Conservation (phyloP, 1,140 invertebrate genomes). For the Bombus fervidus region DNA sequence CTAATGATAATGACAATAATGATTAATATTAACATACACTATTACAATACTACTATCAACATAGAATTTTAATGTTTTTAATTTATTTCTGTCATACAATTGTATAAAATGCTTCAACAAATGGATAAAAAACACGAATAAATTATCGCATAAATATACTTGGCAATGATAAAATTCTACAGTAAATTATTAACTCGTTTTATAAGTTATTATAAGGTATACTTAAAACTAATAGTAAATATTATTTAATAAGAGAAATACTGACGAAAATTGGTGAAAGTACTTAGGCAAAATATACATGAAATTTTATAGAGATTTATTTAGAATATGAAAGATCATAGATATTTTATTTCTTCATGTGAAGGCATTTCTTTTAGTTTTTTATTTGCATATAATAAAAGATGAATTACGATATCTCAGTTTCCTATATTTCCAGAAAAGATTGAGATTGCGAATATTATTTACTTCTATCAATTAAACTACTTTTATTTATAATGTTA, state of each 20-base stretch:
- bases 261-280: conserved; percentile 13
- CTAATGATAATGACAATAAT: conserved; percentile 7
- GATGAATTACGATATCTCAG: not conserved
- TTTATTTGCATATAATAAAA: not conserved
- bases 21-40: not conserved
- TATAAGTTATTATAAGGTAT: conserved; percentile 20
- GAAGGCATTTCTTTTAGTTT: not conserved
- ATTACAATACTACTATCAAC: conserved; percentile 19
- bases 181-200: not conserved
- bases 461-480: not conserved
- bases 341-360: not conserved
- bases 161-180: not conserved
- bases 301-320: not conserved
- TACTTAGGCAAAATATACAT: conserved; percentile 13
- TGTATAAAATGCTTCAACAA: conserved; percentile 19
- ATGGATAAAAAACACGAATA: conserved; percentile 24
- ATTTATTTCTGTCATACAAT: conserved; percentile 17
- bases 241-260: conserved; percentile 35
- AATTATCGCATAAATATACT: conserved; percentile 45
- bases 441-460: not conserved
- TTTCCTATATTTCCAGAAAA: conserved; percentile 1
- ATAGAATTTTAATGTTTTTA: conserved; percentile 1
- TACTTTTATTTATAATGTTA: not conserved
- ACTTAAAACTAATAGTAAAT: conserved; percentile 15
- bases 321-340: not conserved